Conservation (phyloP, 2,113 vertebrate species). For the Paradoxurus hermaphroditus region DNA sequence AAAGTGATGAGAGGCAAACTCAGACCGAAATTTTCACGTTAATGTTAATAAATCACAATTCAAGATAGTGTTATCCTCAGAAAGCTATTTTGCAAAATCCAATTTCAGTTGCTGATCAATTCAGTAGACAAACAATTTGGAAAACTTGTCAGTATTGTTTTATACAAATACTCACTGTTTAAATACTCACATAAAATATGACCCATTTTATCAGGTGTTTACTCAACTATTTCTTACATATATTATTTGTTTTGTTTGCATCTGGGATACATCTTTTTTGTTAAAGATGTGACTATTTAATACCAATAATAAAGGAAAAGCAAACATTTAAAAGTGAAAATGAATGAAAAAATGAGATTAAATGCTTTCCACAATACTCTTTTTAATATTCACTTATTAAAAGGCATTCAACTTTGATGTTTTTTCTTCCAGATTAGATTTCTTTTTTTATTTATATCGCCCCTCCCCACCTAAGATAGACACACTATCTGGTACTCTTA, state of each 20-base stretch:
- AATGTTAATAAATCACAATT: constrained; percentile 24
- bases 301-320: not conserved
- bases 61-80: not conserved
- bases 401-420: not conserved
- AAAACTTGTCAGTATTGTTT: not conserved
- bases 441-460: constrained; percentile 18
- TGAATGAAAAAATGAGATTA: not conserved
- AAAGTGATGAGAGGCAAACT: constrained; percentile 27
- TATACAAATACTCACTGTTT: not conserved
- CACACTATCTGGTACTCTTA: not conserved
- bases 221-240: not conserved
- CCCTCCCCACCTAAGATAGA: not conserved
- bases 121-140: not conserved
- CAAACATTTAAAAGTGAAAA: constrained; percentile 8
- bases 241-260: constrained; percentile 7
- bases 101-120: constrained; percentile 13
- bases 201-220: constrained; percentile 4
- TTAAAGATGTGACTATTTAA: constrained; percentile 20
- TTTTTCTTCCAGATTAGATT: constrained; percentile 27
- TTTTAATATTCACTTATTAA: not conserved
- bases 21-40: constrained; percentile 1
- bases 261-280: not conserved
- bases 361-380: not conserved
- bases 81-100: not conserved
- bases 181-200: too few species aligned